These are phyloP conservation scores for Bostrychus sinensis DNA, from an alignment of 2,113 vertebrate species.

Conservation along the genomic window DNA sequence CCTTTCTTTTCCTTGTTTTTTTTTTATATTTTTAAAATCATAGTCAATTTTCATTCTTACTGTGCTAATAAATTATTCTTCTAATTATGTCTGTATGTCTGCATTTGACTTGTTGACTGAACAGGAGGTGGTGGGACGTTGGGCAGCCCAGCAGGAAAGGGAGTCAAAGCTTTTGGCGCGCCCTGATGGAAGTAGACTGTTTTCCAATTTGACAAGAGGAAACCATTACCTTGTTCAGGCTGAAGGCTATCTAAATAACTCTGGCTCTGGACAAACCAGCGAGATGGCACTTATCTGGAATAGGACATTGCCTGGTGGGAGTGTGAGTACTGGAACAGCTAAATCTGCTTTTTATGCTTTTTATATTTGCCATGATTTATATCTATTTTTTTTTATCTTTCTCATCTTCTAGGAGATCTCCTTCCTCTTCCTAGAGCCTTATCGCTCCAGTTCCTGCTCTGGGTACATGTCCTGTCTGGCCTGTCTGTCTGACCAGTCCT, in stretches of 20 bases:
- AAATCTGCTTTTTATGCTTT: background rate
- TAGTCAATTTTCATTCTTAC: background rate
- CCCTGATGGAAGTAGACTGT: slow-evolving; percentile 81
- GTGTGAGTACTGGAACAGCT: slow-evolving; percentile 76
- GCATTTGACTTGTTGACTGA: slow-evolving; percentile 1
- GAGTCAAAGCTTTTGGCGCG: slow-evolving; percentile 83
- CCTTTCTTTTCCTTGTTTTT: too few relatives aligned
- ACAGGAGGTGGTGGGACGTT: slow-evolving; percentile 88
- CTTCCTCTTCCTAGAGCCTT: slow-evolving; percentile 91
- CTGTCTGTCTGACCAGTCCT: slow-evolving; percentile 90
- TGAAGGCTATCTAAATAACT: slow-evolving; percentile 89
- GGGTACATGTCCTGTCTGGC: slow-evolving; percentile 87
- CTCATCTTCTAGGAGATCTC: slow-evolving; percentile 84
- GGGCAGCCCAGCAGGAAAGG: slow-evolving; percentile 89
- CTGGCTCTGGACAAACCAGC: slow-evolving; percentile 87
- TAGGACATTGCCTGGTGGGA: slow-evolving; percentile 86
- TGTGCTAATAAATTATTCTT: background rate
- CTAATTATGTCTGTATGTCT: background rate
- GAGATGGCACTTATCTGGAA: slow-evolving; percentile 92
- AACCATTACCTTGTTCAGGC: slow-evolving; percentile 89
- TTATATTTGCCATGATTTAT: background rate
- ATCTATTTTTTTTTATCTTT: background rate
- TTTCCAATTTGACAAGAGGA: slow-evolving; percentile 84
- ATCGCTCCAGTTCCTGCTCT: slow-evolving; percentile 83
- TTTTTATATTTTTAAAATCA: background rate